Base-by-base conservation (phyloP, 2,797 vertebrate genomes). In the Scolopax bukidnonensis region DNA sequence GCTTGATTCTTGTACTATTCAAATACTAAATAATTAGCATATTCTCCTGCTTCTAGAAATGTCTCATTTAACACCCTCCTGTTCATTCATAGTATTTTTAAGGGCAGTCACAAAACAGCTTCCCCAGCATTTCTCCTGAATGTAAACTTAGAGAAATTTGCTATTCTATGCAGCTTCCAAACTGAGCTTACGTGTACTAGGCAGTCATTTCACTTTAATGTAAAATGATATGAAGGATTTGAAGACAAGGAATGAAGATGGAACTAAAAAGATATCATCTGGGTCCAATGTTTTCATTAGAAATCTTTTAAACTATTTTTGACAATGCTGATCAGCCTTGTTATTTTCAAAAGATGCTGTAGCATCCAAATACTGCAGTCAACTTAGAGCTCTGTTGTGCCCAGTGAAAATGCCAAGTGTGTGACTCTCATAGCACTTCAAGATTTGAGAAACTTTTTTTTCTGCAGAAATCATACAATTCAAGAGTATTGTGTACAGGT, bases 151-250 rank as follows among this genome's bases (percentile, higher is more conserved):
- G 45, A 61, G n/a, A 40, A 90, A 95, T 76, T 48, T 84, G 59
- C 80, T 91, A n/a, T 60, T 91, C 77, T 67, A 10, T 76, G 79
- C 85, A 95, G 56, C n/a, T 92, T 95, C 32, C 51, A 63, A 56
- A 38, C 18, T 56, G 43, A 0, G 0, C 28, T 51, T 7, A 4
- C 33, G 33, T 41, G 24, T 53, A 57, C 50, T 28, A 69, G 59
- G 21, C 69, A 79, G 51, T 41, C 53, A 60, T 51, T 90, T 86
- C 63, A 24, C 65, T 91, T 83, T 89, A 69, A 75, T 84, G 30
- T 59, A 71, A 89, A 84, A 84, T 53, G 33, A 84, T 59, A 41
- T 33, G 75, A 90, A 84, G 33, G 54, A 69, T 9, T 28, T 65
- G 25, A 59, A 86, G 53, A 70, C 36, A 32, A 82, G 32, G 59